phyloP scores from a whole-genome alignment of 2,797 vertebrate species.

The Megaceryle alcyon region DNA sequence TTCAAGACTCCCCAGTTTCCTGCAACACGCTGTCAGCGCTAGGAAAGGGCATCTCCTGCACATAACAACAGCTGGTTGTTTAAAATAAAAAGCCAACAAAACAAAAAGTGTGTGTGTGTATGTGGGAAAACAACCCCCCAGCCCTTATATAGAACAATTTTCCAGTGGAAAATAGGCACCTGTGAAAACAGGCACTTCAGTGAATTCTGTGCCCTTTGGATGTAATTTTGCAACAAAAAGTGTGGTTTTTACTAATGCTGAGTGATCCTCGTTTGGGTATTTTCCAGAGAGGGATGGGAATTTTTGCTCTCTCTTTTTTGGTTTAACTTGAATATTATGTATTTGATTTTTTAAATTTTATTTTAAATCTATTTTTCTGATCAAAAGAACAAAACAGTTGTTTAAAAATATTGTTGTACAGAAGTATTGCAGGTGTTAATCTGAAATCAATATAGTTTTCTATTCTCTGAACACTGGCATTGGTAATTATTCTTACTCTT shows the following conservation, averaged over 20 bases:
- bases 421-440: not conserved
- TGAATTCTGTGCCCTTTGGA: not conserved
- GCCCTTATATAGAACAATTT: not conserved
- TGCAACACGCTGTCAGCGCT: not conserved
- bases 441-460: not conserved
- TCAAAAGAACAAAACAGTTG: not conserved
- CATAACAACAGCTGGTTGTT: not conserved
- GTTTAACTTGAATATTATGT: not conserved
- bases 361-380: not conserved
- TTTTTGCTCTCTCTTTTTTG: not conserved
- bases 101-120: not conserved
- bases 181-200: not conserved
- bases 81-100: not conserved
- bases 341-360: not conserved
- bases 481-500: not conserved
- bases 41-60: not conserved
- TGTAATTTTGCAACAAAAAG: not conserved
- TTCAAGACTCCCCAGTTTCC: conserved; percentile 14
- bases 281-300: not conserved
- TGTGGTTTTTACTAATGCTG: fast-evolving
- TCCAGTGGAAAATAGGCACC: not conserved
- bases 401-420: not conserved
- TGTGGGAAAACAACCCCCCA: not conserved
- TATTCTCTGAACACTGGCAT: not conserved
- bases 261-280: not conserved